phyloP scores from a whole-genome alignment of 2,113 vertebrate genomes.

The Burhinus bistriatus region DNA sequence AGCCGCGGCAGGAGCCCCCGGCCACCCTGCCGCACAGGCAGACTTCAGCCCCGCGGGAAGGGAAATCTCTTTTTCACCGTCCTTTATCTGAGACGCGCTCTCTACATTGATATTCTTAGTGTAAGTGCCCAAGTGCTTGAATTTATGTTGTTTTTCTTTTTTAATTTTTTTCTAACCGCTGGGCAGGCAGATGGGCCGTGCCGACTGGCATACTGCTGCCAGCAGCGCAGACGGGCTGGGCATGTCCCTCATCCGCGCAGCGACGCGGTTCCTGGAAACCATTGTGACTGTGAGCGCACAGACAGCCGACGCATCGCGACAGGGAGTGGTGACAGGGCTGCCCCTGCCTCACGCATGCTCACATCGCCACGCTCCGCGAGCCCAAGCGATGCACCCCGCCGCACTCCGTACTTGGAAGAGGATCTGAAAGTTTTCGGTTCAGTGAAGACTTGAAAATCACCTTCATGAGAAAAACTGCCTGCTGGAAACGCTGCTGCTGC shows the following conservation, averaged over 20 bases:
- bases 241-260: fast-evolving
- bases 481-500: neutral
- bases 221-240: neutral
- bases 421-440: neutral
- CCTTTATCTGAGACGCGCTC: fast-evolving
- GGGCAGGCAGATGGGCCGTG: neutral
- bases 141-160: no score
- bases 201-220: neutral
- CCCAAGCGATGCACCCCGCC: fast-evolving
- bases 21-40: fast-evolving
- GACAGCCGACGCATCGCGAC: fast-evolving
- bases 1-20: no score
- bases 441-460: neutral
- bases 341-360: neutral
- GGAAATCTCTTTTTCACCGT: fast-evolving
- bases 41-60: fast-evolving
- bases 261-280: neutral
- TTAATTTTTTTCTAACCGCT: fast-evolving
- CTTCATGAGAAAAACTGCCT: neutral
- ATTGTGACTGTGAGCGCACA: neutral
- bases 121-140: neutral
- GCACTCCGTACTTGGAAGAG: neutral
- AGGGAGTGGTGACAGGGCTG: neutral
- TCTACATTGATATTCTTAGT: neutral
- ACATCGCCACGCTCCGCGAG: fast-evolving